Evolutionary conservation across 2,888 invertebrate species (phyloP).

Genomic region (Gisinianus flammeolus): DNA sequence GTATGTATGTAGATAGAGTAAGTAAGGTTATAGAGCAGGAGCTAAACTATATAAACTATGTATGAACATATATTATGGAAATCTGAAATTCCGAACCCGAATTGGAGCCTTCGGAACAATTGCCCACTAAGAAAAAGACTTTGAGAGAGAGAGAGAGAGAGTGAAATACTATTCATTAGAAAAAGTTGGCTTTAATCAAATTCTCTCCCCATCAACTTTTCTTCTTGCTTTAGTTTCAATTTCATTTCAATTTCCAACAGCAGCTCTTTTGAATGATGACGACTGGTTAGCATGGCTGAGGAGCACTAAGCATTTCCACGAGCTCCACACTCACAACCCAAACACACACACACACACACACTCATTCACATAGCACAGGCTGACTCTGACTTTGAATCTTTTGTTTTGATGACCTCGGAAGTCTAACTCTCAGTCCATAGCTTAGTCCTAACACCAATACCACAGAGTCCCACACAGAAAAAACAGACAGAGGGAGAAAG

Average conservation of each 20-base stretch:
- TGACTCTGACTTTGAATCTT: conserved; percentile 21
- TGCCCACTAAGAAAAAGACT: no score
- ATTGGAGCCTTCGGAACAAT: no score
- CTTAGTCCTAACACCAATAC: no score
- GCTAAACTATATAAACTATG: no score
- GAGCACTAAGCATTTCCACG: not conserved
- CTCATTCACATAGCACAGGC: not conserved
- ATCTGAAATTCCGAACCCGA: no score
- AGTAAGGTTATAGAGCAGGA: no score
- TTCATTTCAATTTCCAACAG: not conserved
- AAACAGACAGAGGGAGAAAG: no score
- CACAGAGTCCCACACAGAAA: no score
- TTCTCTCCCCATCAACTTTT: not conserved
- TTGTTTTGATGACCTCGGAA: conserved; percentile 38
- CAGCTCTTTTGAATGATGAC: not conserved
- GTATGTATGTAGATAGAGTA: no score
- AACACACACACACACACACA: not conserved
- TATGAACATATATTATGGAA: no score
- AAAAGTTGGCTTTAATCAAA: not conserved
- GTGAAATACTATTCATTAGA: conserved; percentile 9
- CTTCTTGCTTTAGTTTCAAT: not conserved
- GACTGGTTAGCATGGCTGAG: not conserved
- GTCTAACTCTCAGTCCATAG: not conserved
- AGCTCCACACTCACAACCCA: no score
- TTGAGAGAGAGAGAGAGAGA: conserved; percentile 17